Base-by-base conservation (phyloP, 2,797 vertebrate genomes). In the Neosalanx taihuensis region DNA sequence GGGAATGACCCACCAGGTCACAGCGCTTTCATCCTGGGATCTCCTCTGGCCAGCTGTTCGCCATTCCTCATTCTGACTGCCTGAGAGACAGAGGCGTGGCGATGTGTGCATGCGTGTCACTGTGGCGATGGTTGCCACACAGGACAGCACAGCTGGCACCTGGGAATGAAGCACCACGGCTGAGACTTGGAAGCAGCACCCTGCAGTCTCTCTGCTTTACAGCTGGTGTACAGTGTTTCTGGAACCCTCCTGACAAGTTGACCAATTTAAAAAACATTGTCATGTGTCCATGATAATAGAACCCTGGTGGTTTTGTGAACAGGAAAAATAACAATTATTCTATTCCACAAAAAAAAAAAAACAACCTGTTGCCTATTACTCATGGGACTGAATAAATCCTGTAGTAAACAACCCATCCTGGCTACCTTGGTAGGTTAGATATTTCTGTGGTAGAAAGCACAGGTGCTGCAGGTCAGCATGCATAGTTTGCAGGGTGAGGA, bases 61-160 rank as follows among this genome's bases (percentile, higher is more conserved):
- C 88, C 71, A 89, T 93, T 91, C 81, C 86, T 95, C 91, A 93
- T 87, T 73, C 84, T 89, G 87, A 91, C 78, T 37, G 84, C 79
- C 84, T 76, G 74, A 78, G 53, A 81, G 82, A 83, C 75, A 75
- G 64, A 74, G 78, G 76, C 74, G 83, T 73, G 76, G 67, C 67
- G 60, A 64, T 83, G 77, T 73, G 71, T 84, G 80, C 78, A 81
- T 74, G 81, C 79, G 74, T 80, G 81, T 80, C 85, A 75, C 70
- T 79, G 71, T 64, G 70, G 64, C 67, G 64, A 46, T 63, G 64
- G 31, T 62, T 1, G 4, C 41, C 6, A 37, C 20, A 72, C 57
- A 66, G 77, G 72, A 80, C 13, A 17, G 51, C 72, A 77, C 82
- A 85, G 79, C 82, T 89, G 73, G 70, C 70, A 81, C 66, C 62